A percentile compares a stretch with the other conserved stretches of the same genome.
Evolutionary conservation across 2,113 vertebrate genomes (phyloP).

Genomic region (Mustela lutreola): DNA sequence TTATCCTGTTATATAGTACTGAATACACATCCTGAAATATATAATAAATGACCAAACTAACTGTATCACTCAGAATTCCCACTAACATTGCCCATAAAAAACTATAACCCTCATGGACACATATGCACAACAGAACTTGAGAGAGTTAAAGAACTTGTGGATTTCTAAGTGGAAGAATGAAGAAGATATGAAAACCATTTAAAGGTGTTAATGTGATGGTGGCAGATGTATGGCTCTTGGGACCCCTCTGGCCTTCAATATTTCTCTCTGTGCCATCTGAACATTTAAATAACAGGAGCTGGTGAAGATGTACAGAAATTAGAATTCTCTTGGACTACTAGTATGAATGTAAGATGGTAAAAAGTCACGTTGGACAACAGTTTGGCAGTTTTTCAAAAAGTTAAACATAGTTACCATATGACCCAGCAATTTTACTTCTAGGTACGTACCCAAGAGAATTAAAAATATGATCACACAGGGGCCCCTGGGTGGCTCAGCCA

Average conservation of each 20-base stretch:
- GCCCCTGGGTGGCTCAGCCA: background rate
- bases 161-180: background rate
- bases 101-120: background rate
- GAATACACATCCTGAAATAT: background rate
- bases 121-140: background rate
- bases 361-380: background rate
- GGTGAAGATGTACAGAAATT: background rate
- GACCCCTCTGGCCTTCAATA: background rate
- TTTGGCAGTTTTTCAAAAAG: background rate
- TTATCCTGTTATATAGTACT: background rate
- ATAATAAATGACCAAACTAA: background rate
- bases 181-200: background rate
- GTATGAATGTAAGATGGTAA: background rate
- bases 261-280: background rate
- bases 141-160: background rate
- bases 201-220: background rate
- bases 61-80: background rate
- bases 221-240: background rate
- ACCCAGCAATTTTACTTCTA: background rate
- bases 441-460: background rate
- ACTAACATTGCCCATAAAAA: background rate
- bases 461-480: background rate
- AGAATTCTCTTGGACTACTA: background rate
- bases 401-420: background rate
- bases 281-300: constrained; percentile 21